Evolutionary conservation across 2,888 invertebrate genomes (phyloP), one percentile per base, ranked within the genome.

Genomic region (Oxystoma pomonae): DNA sequence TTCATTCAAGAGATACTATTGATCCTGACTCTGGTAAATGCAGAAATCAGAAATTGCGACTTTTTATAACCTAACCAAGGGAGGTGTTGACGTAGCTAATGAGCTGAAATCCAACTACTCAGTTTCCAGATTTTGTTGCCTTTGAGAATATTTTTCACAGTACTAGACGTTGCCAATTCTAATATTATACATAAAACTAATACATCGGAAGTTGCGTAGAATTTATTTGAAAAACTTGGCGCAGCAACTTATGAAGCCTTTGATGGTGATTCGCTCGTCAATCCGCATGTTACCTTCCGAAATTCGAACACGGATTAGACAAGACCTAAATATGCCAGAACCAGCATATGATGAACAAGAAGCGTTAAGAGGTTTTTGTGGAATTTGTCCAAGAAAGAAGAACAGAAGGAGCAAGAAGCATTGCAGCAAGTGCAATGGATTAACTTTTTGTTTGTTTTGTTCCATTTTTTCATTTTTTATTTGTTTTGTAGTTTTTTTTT

Each of bases 371-470:
- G 2, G 12, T 5, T 52, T 52, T 52, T 52, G 53, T 52, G 3
- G 53, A 52, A 52, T 52, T 12, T 12, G 53, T 12, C 12, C 53
- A 2, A 2, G 12, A 52, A 52, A 12, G 18, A 52, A 2, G 53
- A 52, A 52, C 18, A 52, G 53, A 12, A 52, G 53, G 53, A 52
- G 16, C 16, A 52, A 52, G 53, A 52, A 52, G 53, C 53, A 52
- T 17, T 52, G 3, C 12, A 52, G 53, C 53, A 52, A 52, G 3
- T 52, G 53, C 18, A 52, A 52, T 52, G 12, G n/a, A n/a, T n/a
- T n/a, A n/a, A n/a, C n/a, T n/a, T n/a, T n/a, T n/a, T n/a, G n/a
- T n/a, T n/a, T n/a, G n/a, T n/a, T n/a, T n/a, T n/a, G n/a, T n/a
- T n/a, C n/a, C n/a, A n/a, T n/a, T n/a, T n/a, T n/a, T n/a, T n/a